phyloP scores from a whole-genome alignment of 2,888 invertebrate genomes.

The Phortica okadai region DNA sequence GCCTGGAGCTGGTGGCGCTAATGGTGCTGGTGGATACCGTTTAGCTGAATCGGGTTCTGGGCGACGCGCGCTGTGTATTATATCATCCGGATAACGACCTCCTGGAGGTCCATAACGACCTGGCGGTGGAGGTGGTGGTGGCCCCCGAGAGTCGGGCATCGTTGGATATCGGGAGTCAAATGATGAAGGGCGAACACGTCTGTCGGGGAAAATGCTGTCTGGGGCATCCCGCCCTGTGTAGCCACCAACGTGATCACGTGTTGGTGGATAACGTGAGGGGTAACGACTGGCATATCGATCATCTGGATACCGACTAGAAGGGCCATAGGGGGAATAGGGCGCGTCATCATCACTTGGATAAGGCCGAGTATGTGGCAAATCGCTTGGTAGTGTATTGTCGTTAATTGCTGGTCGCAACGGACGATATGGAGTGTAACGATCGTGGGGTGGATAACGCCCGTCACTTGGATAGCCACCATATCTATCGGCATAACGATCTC shows the following conservation, averaged over 20 bases:
- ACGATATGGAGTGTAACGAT: conserved; percentile 63
- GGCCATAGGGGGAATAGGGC: conserved; percentile 70
- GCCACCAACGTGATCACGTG: conserved; percentile 67
- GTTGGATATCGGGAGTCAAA: conserved; percentile 76
- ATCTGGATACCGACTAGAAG: conserved; percentile 67
- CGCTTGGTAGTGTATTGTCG: conserved; percentile 71
- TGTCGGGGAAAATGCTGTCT: conserved; percentile 76
- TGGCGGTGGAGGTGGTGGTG: conserved; percentile 31
- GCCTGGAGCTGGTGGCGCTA: conserved; percentile 70
- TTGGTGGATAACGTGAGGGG: conserved; percentile 67
- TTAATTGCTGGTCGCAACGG: conserved; percentile 68
- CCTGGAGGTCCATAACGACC: conserved; percentile 59
- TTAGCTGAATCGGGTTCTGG: conserved; percentile 78
- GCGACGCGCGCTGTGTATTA: conserved; percentile 69
- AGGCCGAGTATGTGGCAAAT: conserved; percentile 75
- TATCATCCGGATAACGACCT: conserved; percentile 71
- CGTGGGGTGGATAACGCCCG: conserved; percentile 57
- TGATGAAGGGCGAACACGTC: conserved; percentile 75
- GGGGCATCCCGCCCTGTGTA: conserved; percentile 73
- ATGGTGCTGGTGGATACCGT: conserved; percentile 77
- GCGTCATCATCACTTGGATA: conserved; percentile 70
- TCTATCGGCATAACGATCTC: conserved; percentile 55
- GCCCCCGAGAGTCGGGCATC: conserved; percentile 55
- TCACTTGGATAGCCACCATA: conserved; percentile 57
- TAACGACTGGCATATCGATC: conserved; percentile 67